Percentiles rank a stretch among this genome's conserved stretches.
Conservation (phyloP, 2,888 invertebrate genomes). For the Apoda limacodes region DNA sequence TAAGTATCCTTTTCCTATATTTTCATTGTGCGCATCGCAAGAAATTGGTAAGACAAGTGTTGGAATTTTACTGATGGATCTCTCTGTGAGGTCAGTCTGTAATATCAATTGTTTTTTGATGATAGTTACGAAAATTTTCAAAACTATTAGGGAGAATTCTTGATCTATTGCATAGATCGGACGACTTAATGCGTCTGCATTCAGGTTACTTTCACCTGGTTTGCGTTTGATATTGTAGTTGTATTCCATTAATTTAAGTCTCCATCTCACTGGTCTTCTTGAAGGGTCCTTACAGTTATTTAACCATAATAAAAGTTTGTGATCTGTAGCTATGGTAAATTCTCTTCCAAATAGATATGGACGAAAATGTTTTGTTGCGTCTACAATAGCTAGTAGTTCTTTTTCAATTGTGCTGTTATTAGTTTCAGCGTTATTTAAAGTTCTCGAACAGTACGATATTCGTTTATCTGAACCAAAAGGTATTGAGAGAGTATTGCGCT, state of each 20-base stretch:
- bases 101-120: too few relatives aligned
- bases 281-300: slow-evolving; percentile 26
- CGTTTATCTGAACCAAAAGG: slow-evolving; percentile 13
- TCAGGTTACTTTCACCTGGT: too few relatives aligned
- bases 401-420: slow-evolving; percentile 25
- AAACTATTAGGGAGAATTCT: too few relatives aligned
- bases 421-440: slow-evolving; percentile 15
- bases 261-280: slow-evolving; percentile 27
- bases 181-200: too few relatives aligned
- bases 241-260: slow-evolving; percentile 21
- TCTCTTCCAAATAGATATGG: slow-evolving; percentile 28
- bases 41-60: too few relatives aligned
- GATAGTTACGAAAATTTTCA: too few relatives aligned
- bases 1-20: too few relatives aligned
- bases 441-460: slow-evolving; percentile 12
- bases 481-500: slow-evolving; percentile 15
- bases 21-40: too few relatives aligned
- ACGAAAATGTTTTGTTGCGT: slow-evolving; percentile 21
- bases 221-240: slow-evolving; percentile 16
- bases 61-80: too few relatives aligned
- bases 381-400: slow-evolving; percentile 26
- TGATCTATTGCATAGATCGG: too few relatives aligned
- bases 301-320: slow-evolving; percentile 29
- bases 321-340: slow-evolving; percentile 34
- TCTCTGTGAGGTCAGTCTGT: too few relatives aligned